These are phyloP conservation scores for Hoplias malabaricus DNA, from an alignment of 2,113 vertebrate species.

Conservation along the genomic window DNA sequence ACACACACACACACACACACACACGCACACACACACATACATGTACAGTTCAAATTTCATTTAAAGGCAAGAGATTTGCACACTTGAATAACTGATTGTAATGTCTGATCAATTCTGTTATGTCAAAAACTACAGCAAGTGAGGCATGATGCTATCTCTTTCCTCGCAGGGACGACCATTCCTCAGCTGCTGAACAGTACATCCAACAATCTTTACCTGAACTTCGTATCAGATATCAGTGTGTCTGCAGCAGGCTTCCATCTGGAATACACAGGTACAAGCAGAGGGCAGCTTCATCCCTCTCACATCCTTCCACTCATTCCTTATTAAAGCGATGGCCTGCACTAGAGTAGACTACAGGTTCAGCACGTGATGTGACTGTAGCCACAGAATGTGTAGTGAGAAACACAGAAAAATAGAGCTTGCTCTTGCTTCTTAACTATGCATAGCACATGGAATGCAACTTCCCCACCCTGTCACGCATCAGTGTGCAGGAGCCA, in stretches of 20 bases:
- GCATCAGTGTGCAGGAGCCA: neutral
- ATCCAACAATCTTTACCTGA: slow-evolving; percentile 96
- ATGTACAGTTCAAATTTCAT: too few relatives aligned
- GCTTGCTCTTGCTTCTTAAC: neutral
- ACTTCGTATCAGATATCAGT: slow-evolving; percentile 94
- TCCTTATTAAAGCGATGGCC: slow-evolving; percentile 16
- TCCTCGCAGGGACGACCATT: slow-evolving; percentile 89
- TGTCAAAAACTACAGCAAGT: neutral
- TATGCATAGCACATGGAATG: neutral
- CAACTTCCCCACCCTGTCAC: neutral
- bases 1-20: too few relatives aligned
- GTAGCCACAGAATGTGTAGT: neutral
- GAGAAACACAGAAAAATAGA: neutral
- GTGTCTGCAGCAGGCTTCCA: slow-evolving; percentile 98
- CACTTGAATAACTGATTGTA: neutral
- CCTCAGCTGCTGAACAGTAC: slow-evolving; percentile 95
- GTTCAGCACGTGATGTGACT: neutral
- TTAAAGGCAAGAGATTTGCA: neutral
- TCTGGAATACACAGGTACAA: slow-evolving; percentile 94
- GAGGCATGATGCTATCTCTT: slow-evolving; percentile 11
- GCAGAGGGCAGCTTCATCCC: slow-evolving; percentile 16
- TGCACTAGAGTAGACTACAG: neutral
- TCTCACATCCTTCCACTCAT: slow-evolving; percentile 22
- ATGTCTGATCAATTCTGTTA: too few relatives aligned
- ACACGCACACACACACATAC: too few relatives aligned